Conservation (phyloP, 2,888 invertebrate genomes). For the Lycocerus yunnanus region DNA sequence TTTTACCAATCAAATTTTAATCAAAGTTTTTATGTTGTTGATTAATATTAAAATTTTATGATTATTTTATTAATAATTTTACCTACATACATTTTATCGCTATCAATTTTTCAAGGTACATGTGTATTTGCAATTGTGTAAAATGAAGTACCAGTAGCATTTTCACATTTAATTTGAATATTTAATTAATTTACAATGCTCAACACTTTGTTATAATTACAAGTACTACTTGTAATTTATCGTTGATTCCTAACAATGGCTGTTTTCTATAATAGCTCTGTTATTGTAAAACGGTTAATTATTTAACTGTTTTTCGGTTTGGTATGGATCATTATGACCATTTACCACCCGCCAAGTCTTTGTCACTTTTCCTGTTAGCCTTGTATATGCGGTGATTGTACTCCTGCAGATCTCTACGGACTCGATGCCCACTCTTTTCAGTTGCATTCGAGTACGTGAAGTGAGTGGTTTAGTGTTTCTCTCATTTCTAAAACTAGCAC, state of each 20-base stretch:
- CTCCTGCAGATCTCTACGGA: slow-evolving; percentile 14
- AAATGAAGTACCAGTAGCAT: neutral
- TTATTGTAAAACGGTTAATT: neutral
- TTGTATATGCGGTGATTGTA: slow-evolving; percentile 22
- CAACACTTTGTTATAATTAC: neutral
- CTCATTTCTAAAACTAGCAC: neutral
- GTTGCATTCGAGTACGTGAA: slow-evolving; percentile 20
- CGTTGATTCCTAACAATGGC: neutral
- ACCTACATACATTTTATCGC: neutral
- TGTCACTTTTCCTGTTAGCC: slow-evolving; percentile 26
- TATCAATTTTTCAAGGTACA: neutral
- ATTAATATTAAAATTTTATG: neutral
- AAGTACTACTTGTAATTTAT: neutral
- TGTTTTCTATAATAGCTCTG: neutral
- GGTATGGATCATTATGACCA: slow-evolving; percentile 14
- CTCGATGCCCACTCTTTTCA: slow-evolving; percentile 13
- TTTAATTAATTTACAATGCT: neutral
- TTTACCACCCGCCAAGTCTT: slow-evolving; percentile 17
- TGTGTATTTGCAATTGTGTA: neutral
- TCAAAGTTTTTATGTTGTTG: neutral
- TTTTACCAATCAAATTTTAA: neutral
- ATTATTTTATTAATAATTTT: neutral
- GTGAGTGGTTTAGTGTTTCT: slow-evolving; percentile 13
- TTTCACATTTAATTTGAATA: neutral
- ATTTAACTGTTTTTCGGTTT: slow-evolving; percentile 1